Percentiles rank a stretch among this genome's conserved stretches.
Evolutionary conservation across 2,113 vertebrate genomes (phyloP).

Genomic region (Formicarius rufipectus): DNA sequence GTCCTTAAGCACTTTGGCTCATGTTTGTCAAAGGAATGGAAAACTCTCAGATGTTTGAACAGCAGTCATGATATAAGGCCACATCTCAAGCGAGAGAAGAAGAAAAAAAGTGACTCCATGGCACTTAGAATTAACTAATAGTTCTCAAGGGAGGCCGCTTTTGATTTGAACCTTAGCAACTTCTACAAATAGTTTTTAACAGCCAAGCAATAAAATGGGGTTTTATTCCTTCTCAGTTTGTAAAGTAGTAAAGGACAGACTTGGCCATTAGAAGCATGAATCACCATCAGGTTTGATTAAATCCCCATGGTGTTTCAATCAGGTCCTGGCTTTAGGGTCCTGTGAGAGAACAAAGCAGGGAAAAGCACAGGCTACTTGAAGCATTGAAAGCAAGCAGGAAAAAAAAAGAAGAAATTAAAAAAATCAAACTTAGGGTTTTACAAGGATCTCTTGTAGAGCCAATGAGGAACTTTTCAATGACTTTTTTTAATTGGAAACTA

Average conservation of each 20-base stretch:
- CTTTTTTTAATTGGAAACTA: not conserved
- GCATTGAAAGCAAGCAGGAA: not conserved
- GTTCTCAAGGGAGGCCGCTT: slow-evolving; percentile 67
- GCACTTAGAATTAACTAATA: slow-evolving; percentile 70
- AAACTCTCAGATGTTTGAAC: slow-evolving; percentile 72
- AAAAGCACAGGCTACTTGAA: not conserved
- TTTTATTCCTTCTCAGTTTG: slow-evolving; percentile 67
- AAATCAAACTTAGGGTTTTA: not conserved
- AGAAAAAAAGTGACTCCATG: slow-evolving; percentile 18
- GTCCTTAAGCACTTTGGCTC: slow-evolving; percentile 83
- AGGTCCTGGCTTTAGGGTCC: slow-evolving; percentile 27
- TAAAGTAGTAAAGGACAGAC: slow-evolving; percentile 60
- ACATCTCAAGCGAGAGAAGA: slow-evolving; percentile 61
- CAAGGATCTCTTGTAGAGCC: not conserved
- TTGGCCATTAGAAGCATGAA: slow-evolving; percentile 37
- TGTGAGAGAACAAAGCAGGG: not conserved
- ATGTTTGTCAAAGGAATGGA: slow-evolving; percentile 80
- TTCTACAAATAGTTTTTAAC: slow-evolving; percentile 76
- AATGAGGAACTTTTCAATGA: slow-evolving; percentile 35
- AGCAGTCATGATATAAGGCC: slow-evolving; percentile 66
- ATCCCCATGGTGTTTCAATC: slow-evolving; percentile 29
- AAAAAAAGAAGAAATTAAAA: no score
- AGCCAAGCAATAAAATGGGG: slow-evolving; percentile 60
- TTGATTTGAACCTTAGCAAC: slow-evolving; percentile 74
- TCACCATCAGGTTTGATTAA: slow-evolving; percentile 53